These are phyloP conservation scores for Macheiramphus alcinus DNA, from an alignment of 2,113 vertebrate species.

Conservation along the genomic window DNA sequence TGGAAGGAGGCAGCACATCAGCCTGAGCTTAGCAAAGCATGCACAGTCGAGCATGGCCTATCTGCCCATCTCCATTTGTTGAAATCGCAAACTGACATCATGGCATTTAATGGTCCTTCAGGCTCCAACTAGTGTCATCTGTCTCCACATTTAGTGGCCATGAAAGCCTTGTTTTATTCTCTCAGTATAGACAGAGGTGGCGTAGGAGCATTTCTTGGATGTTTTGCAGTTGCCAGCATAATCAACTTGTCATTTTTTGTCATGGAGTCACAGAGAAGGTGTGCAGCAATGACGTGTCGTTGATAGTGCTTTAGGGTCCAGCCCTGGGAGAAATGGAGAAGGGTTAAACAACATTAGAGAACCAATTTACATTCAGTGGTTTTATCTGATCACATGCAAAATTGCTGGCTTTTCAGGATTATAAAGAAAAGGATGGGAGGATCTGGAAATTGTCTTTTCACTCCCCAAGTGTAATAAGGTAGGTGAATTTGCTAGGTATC, in stretches of 20 bases:
- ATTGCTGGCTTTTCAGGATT: neutral
- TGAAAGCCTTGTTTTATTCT: neutral
- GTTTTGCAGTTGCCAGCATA: neutral
- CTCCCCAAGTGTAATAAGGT: neutral
- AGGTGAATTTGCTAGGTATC: neutral
- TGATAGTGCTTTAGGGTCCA: neutral
- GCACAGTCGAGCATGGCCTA: rapidly evolving
- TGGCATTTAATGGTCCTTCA: neutral
- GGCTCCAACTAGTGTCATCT: rapidly evolving
- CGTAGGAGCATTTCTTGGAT: neutral
- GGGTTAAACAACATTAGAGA: neutral
- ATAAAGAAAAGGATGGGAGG: neutral
- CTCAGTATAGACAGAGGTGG: neutral
- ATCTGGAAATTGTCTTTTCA: neutral
- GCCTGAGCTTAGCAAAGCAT: neutral
- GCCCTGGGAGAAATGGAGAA: neutral
- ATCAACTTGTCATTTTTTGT: neutral
- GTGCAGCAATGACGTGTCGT: neutral
- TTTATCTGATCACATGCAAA: neutral
- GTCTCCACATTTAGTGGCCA: neutral
- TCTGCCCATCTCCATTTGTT: neutral
- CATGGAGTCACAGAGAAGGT: neutral
- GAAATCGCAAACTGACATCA: neutral
- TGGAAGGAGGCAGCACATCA: neutral
- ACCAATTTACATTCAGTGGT: neutral